These are phyloP conservation scores for Pocillopora grandis DNA, from an alignment of 92 coral and sea anemone genomes.

Conservation along the genomic window DNA sequence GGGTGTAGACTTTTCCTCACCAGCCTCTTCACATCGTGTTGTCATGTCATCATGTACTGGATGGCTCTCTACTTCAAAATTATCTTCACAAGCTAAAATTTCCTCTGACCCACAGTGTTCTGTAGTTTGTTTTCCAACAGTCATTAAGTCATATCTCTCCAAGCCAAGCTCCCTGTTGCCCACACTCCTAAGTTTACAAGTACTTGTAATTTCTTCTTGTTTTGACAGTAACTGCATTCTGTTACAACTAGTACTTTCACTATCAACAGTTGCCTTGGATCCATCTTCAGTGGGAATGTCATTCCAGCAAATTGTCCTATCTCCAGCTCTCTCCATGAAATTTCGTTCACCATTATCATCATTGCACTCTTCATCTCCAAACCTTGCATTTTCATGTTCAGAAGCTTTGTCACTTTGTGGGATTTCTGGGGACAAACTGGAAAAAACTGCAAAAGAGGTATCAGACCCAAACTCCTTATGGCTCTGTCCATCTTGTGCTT, in stretches of 20 bases:
- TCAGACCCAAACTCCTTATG: background rate
- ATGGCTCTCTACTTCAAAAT: background rate
- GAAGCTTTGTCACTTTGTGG: background rate
- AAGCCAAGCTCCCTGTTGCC: background rate
- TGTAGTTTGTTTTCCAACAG: background rate
- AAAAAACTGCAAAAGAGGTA: background rate
- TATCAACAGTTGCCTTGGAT: background rate
- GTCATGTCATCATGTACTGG: background rate
- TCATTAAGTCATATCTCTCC: background rate
- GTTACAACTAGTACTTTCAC: background rate
- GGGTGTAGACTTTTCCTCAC: background rate
- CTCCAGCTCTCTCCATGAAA: background rate
- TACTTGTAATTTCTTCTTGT: background rate
- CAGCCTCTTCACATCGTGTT: background rate
- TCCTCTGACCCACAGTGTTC: background rate
- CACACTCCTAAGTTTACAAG: background rate
- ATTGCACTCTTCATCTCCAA: background rate
- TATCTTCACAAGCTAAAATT: background rate
- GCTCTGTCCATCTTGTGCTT: conserved; percentile 4
- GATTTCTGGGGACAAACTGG: background rate
- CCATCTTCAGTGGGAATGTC: background rate
- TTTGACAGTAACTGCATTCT: background rate
- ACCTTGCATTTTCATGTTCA: background rate
- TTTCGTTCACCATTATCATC: background rate
- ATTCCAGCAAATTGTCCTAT: background rate